Evolutionary conservation across 2,113 vertebrate species (phyloP), one percentile per base, ranked within the genome.

Genomic region (Limnothrissa miodon): DNA sequence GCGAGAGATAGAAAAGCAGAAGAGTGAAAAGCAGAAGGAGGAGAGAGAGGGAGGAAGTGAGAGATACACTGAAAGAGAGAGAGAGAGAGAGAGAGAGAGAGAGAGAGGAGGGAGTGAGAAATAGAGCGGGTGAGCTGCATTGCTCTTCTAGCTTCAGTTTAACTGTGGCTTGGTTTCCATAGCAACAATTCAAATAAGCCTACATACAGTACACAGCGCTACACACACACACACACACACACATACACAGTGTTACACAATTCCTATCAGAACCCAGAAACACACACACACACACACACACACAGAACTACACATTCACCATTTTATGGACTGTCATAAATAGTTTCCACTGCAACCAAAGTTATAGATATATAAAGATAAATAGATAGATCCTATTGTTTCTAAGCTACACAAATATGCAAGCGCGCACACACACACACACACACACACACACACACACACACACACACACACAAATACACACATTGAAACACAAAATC

Each of bases 111-210:
- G 78, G 48, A 90, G 83, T 79, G 78, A 83, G 81, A 53, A 80
- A 83, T 82, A 90, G 86, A 86, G 84, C 89, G 86, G 82, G 80
- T 82, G 84, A 84, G 88, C 86, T 82, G 81, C 86, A 89, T 53
- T 62, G 82, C 88, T 90, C 80, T 42, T 42, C 87, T 86, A 79
- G 83, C 90, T 87, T 87, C 90, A 85, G 86, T 90, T 86, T 87
- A 93, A 90, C 90, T 85, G 88, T 66, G 89, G 62, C 90, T 90
- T 85, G 46, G 94, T 95, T 93, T 92, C 94, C 94, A 95, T 95
- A 90, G 93, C 90, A 94, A 95, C 94, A 88, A 92, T 93, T 94
- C 88, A 92, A 94, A 92, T 94, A 93, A 91, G 92, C 88, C 90
- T 89, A 87, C 87, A 78, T 78, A 8, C 25, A 62, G 23, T 25